These are phyloP conservation scores for Scaptomyza hsui DNA, from an alignment of 1,140 invertebrate genomes.

Conservation along the genomic window DNA sequence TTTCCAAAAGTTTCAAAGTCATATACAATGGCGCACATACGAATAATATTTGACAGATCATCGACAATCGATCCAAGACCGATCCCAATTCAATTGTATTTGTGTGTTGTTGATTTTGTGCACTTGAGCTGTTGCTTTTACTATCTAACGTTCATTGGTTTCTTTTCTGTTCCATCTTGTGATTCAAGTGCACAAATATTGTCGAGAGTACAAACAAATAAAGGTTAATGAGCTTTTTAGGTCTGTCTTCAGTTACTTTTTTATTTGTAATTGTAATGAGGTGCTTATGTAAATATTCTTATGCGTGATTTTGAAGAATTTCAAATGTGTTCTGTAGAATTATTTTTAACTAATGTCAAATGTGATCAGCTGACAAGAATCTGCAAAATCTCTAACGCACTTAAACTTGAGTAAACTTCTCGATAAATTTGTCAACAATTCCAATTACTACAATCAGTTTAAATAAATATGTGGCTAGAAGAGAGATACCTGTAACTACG, in stretches of 20 bases:
- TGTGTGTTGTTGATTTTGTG: background rate
- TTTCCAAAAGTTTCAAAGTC: background rate
- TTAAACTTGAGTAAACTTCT: background rate
- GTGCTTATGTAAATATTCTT: slow-evolving; percentile 4
- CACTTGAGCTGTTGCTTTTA: slow-evolving; percentile 48
- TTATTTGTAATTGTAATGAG: slow-evolving; percentile 29
- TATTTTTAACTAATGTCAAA: background rate
- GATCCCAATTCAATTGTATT: slow-evolving; percentile 16
- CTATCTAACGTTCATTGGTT: slow-evolving; percentile 24
- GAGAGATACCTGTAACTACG: background rate
- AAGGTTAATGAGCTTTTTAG: slow-evolving; percentile 71
- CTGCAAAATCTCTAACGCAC: background rate
- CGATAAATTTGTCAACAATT: background rate
- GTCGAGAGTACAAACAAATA: slow-evolving; percentile 58
- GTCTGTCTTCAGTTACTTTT: slow-evolving; percentile 12
- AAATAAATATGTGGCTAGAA: background rate
- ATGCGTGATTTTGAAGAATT: too few relatives aligned
- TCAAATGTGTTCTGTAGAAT: too few relatives aligned
- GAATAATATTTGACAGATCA: slow-evolving; percentile 64
- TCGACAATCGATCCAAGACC: slow-evolving; percentile 38
- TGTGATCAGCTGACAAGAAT: background rate
- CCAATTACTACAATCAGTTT: slow-evolving; percentile 10
- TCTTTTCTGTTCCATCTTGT: slow-evolving; percentile 34
- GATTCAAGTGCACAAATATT: slow-evolving; percentile 52
- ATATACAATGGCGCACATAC: slow-evolving; percentile 61